These are phyloP conservation scores for Arctopsyche grandis DNA, from an alignment of 1,140 invertebrate species.

Conservation along the genomic window DNA sequence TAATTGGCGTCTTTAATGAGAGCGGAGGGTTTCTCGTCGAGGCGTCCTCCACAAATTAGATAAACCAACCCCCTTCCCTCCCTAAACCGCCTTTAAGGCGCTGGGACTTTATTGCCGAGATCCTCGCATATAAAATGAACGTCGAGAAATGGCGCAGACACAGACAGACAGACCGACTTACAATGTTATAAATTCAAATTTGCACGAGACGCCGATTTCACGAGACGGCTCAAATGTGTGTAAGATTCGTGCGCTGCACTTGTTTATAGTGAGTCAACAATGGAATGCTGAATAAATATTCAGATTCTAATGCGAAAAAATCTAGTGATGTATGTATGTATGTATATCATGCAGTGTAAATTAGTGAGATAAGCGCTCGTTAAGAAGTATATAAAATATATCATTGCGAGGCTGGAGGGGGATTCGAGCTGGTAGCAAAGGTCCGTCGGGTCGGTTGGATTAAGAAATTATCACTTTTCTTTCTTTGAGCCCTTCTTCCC, in stretches of 20 bases:
- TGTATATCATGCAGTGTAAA: too few species aligned
- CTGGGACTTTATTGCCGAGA: constrained; percentile 29
- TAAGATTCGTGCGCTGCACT: too few species aligned
- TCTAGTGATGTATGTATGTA: too few species aligned
- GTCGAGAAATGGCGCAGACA: neutral
- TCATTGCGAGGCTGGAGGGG: neutral
- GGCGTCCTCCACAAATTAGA: constrained; percentile 49
- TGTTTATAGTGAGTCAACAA: too few species aligned
- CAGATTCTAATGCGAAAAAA: too few species aligned
- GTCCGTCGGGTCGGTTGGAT: constrained; percentile 66
- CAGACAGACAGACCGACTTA: neutral
- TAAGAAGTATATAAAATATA: too few species aligned
- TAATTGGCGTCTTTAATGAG: constrained; percentile 49
- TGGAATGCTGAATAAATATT: too few species aligned
- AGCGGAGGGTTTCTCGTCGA: constrained; percentile 26
- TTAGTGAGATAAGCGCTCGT: too few species aligned
- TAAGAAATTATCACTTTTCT: constrained; percentile 70
- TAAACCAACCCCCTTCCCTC: constrained; percentile 43
- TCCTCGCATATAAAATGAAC: constrained; percentile 25
- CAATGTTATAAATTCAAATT: constrained; percentile 15
- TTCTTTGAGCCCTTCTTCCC: constrained; percentile 59
- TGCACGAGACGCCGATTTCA: neutral
- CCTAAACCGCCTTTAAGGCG: constrained; percentile 29
- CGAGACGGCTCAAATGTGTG: neutral
- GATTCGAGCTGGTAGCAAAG: constrained; percentile 54